Conservation (phyloP, 1,140 invertebrate genomes). For the Drosophila takahashii region DNA sequence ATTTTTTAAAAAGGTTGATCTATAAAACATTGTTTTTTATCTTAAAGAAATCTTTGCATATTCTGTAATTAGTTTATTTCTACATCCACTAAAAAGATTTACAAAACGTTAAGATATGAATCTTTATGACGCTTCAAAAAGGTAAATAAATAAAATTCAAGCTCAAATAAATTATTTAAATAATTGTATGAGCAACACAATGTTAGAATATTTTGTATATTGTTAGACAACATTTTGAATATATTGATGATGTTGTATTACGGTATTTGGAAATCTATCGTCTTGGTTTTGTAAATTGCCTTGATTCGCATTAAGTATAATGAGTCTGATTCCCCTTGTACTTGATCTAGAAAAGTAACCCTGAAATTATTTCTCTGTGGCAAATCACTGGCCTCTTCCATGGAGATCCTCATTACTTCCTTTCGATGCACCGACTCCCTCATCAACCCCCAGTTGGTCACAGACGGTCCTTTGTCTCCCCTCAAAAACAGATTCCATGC, state of each 20-base stretch:
- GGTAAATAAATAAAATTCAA: neutral
- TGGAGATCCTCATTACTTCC: conserved; percentile 28
- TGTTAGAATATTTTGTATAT: too few species aligned
- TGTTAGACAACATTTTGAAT: too few species aligned
- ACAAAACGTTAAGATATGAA: neutral
- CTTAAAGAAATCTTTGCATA: neutral
- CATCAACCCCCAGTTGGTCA: conserved; percentile 33
- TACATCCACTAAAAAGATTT: neutral
- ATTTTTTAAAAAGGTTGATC: neutral
- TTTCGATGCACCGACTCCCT: conserved; percentile 43
- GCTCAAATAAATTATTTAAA: neutral
- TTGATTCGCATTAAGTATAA: neutral
- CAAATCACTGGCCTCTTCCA: conserved; percentile 7
- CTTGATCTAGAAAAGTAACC: conserved; percentile 22
- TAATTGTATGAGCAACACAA: neutral
- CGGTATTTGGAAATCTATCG: too few species aligned
- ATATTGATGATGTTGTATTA: too few species aligned
- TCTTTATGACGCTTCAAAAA: neutral
- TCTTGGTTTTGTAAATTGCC: too few species aligned
- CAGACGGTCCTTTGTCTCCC: conserved; percentile 24
- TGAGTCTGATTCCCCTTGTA: neutral
- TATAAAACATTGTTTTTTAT: neutral
- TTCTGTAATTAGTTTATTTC: neutral
- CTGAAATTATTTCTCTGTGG: conserved; percentile 27
- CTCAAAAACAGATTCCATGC: conserved; percentile 12